Percentiles rank a stretch among this genome's conserved stretches.
These are phyloP conservation scores for Gymnobelideus leadbeateri DNA, from an alignment of 2,113 vertebrate genomes.

Conservation along the genomic window DNA sequence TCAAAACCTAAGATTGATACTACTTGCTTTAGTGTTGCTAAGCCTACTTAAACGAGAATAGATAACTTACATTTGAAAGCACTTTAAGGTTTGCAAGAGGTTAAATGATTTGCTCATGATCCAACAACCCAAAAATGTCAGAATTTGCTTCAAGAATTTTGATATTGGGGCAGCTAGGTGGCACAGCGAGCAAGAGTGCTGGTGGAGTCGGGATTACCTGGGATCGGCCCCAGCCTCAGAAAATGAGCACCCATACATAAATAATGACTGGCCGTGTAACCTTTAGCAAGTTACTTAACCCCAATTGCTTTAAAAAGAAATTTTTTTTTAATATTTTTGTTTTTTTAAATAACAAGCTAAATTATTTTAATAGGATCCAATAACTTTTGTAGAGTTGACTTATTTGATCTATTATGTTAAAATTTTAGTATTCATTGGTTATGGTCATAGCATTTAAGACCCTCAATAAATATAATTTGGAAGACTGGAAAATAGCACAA, in stretches of 20 bases:
- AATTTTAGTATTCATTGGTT: not conserved
- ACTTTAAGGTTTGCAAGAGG: not conserved
- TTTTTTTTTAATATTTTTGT: constrained; percentile 91
- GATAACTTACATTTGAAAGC: not conserved
- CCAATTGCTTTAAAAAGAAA: no score
- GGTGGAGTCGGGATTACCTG: no score
- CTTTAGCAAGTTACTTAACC: no score
- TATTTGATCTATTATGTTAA: not conserved
- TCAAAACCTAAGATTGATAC: not conserved
- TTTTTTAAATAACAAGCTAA: constrained; percentile 86
- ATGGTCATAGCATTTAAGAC: constrained; percentile 52
- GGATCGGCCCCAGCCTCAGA: no score
- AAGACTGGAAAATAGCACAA: not conserved
- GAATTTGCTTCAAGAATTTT: constrained; percentile 89
- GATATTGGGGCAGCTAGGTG: no score
- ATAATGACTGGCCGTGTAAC: no score
- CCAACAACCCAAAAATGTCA: not conserved
- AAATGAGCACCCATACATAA: no score
- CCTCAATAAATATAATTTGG: not conserved
- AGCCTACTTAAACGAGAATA: not conserved
- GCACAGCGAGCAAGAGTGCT: no score
- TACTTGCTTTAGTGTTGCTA: not conserved
- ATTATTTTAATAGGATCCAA: not conserved
- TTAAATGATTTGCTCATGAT: not conserved
- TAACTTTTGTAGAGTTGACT: not conserved